A percentile compares a stretch with the other conserved stretches of the same genome.
phyloP scores from a whole-genome alignment of 1,140 invertebrate genomes.

The Eulimnadia texana region DNA sequence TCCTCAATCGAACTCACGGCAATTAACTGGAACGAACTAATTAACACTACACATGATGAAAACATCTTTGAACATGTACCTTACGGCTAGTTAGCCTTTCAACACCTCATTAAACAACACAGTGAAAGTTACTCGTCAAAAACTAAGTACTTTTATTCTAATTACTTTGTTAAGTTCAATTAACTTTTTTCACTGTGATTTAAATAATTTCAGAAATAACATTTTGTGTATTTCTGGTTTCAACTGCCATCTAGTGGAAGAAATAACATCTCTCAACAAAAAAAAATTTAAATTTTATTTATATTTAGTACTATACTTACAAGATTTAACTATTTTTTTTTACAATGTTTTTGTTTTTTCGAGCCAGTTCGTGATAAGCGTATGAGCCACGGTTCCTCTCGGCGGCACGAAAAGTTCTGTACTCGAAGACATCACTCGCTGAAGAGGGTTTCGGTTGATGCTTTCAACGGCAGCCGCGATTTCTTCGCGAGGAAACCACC shows the following conservation, averaged over 20 bases:
- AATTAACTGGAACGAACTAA: background rate
- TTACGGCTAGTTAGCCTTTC: background rate
- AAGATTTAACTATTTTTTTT: background rate
- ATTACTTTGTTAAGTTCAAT: too few species aligned
- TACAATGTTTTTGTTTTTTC: background rate
- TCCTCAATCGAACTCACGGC: background rate
- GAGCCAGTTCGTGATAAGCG: constrained; percentile 35
- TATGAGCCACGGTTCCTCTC: constrained; percentile 36
- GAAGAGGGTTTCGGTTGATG: constrained; percentile 25
- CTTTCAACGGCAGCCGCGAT: constrained; percentile 27
- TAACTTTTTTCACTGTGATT: too few species aligned
- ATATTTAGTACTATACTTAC: background rate
- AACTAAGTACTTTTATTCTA: too few species aligned
- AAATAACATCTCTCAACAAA: too few species aligned
- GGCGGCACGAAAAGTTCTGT: constrained; percentile 34
- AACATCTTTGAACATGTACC: background rate
- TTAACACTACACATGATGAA: background rate
- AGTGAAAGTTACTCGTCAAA: too few species aligned
- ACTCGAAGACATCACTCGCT: background rate
- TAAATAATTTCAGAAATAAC: too few species aligned
- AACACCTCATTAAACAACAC: background rate
- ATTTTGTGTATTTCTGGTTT: too few species aligned
- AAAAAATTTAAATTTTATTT: too few species aligned
- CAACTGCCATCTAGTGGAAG: too few species aligned
- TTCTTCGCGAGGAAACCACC: constrained; percentile 37